These are phyloP conservation scores for Megathymus violae DNA, from an alignment of 1,140 invertebrate genomes.

Conservation along the genomic window DNA sequence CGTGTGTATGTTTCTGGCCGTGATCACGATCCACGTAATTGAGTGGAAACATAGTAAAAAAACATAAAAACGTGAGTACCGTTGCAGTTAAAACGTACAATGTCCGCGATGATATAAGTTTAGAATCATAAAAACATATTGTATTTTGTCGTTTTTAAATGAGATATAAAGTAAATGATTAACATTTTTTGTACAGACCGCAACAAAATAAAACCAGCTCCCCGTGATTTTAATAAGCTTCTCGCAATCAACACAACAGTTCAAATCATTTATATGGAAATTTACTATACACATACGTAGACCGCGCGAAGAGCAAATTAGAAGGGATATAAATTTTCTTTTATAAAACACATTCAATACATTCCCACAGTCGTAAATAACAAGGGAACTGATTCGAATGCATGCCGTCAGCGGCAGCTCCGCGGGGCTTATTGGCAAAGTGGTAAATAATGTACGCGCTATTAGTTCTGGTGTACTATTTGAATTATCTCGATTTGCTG, in stretches of 20 bases:
- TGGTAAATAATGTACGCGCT: constrained; percentile 14
- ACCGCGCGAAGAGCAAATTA: neutral
- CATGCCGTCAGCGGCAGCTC: constrained; percentile 9
- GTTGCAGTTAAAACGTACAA: no score
- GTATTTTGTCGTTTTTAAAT: no score
- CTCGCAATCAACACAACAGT: neutral
- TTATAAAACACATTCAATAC: constrained; percentile 22
- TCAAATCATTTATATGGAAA: neutral
- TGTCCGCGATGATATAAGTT: no score
- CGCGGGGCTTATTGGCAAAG: constrained; percentile 14
- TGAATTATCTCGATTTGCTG: neutral
- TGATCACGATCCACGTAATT: no score
- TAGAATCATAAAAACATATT: no score
- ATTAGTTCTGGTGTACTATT: constrained; percentile 7
- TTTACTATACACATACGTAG: neutral
- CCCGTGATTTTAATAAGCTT: neutral
- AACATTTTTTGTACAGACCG: no score
- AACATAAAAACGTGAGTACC: no score
- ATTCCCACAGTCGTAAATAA: constrained; percentile 23
- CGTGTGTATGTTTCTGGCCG: no score
- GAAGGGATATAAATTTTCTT: constrained; percentile 11
- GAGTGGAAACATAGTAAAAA: no score
- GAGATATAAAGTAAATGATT: no score
- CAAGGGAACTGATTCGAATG: constrained; percentile 18
- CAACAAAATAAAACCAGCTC: no score